Conservation (phyloP, 2,113 vertebrate species). For the Empidonax traillii region DNA sequence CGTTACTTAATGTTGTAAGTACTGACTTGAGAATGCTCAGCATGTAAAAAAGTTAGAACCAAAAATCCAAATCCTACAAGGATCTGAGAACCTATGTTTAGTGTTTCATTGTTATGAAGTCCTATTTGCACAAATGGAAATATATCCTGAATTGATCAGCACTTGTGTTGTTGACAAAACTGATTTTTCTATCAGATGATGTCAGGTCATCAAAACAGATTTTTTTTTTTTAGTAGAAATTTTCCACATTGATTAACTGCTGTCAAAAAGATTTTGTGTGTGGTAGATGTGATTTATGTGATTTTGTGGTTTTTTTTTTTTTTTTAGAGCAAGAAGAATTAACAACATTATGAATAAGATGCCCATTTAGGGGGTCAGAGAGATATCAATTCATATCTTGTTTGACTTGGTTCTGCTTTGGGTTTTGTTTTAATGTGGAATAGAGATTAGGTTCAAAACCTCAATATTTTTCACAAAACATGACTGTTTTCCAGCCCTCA, state of each 20-base stretch:
- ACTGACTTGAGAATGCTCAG: background rate
- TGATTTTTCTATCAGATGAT: slow-evolving; percentile 1
- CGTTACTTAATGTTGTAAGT: background rate
- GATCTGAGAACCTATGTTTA: background rate
- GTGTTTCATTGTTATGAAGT: background rate
- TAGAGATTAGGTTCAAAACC: background rate
- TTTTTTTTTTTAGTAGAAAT: background rate
- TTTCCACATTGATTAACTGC: background rate
- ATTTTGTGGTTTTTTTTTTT: background rate
- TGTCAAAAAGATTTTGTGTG: background rate
- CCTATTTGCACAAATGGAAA: background rate
- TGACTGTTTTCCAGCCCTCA: background rate
- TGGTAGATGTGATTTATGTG: background rate
- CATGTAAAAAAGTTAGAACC: background rate
- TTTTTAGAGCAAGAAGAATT: background rate
- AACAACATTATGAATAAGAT: background rate
- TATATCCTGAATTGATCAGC: background rate
- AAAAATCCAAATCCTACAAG: background rate
- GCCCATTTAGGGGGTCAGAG: background rate
- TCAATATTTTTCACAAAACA: background rate
- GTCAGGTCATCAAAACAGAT: background rate
- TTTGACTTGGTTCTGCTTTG: background rate
- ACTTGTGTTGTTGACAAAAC: background rate
- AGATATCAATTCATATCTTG: background rate
- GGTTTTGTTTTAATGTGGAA: background rate